A percentile compares a stretch with the other conserved stretches of the same genome.
Conservation (phyloP, 1,140 invertebrate genomes). For the Hycleus cichorii region DNA sequence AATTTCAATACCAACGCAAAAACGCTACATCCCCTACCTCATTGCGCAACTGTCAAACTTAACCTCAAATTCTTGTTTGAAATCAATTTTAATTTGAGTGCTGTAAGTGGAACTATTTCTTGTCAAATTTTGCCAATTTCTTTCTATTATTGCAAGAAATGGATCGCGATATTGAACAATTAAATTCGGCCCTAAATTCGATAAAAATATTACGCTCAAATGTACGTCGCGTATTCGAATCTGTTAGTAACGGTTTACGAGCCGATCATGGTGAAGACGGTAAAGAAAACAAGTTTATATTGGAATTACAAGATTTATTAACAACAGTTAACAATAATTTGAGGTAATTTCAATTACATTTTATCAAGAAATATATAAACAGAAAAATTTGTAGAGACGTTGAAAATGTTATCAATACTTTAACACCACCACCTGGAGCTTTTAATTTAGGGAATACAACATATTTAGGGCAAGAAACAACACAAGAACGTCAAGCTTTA, state of each 20-base stretch:
- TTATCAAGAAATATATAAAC: constrained; percentile 6
- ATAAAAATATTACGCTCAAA: constrained; percentile 70
- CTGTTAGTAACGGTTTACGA: constrained; percentile 65
- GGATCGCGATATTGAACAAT: constrained; percentile 53
- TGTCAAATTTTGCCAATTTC: no score
- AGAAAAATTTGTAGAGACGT: constrained; percentile 54
- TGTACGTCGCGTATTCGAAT: constrained; percentile 75
- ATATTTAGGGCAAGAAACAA: constrained; percentile 77
- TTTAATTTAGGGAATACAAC: constrained; percentile 77
- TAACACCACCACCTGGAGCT: constrained; percentile 65
- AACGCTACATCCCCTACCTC: no score
- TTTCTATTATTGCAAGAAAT: constrained; percentile 5
- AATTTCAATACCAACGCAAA: no score
- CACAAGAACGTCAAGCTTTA: constrained; percentile 75
- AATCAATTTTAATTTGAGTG: no score
- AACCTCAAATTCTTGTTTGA: no score
- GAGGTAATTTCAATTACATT: constrained; percentile 43
- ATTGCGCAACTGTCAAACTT: no score
- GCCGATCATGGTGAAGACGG: constrained; percentile 69
- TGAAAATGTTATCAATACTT: constrained; percentile 61
- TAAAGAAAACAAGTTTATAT: constrained; percentile 68
- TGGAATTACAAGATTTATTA: constrained; percentile 69
- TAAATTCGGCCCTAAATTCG: constrained; percentile 64
- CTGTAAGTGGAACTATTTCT: no score
- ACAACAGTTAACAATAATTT: constrained; percentile 67